phyloP scores from a whole-genome alignment of 2,888 invertebrate genomes.

The Tetranychus piercei region DNA sequence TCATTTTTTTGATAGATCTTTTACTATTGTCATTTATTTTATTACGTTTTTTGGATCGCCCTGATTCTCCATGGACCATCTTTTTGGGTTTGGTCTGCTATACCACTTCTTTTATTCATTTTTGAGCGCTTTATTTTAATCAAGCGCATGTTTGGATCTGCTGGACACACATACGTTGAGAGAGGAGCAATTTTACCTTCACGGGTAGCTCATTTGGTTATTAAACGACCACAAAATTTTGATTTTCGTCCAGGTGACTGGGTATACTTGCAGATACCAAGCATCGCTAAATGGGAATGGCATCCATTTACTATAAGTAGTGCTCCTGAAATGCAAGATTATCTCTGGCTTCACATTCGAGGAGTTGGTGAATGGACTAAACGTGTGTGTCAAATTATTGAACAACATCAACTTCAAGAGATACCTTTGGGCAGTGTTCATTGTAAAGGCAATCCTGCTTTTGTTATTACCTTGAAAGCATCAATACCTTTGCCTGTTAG shows the following conservation, averaged over 20 bases:
- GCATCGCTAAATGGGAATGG: constrained; percentile 81
- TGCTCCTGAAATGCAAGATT: constrained; percentile 78
- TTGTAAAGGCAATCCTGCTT: background rate
- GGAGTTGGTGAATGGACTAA: constrained; percentile 90
- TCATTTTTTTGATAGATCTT: constrained; percentile 47
- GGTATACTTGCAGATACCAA: constrained; percentile 75
- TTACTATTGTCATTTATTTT: constrained; percentile 75
- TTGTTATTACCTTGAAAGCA: background rate
- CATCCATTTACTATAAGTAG: constrained; percentile 93
- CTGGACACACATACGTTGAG: constrained; percentile 18
- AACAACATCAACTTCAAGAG: background rate
- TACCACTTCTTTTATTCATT: constrained; percentile 57
- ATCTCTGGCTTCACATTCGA: constrained; percentile 79
- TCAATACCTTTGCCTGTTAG: constrained; percentile 46
- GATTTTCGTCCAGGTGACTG: constrained; percentile 82
- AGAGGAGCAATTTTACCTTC: constrained; percentile 20
- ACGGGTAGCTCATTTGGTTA: constrained; percentile 58
- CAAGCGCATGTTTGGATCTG: background rate
- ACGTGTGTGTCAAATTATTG: constrained; percentile 31
- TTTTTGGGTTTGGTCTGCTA: constrained; percentile 85
- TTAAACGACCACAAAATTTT: constrained; percentile 65
- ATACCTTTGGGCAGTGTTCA: background rate
- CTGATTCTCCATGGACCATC: constrained; percentile 72
- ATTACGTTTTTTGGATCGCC: constrained; percentile 68
- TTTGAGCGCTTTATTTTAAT: constrained; percentile 39